Conservation (phyloP, 1,140 invertebrate genomes). For the Trachymyrmex cornetzi region DNA sequence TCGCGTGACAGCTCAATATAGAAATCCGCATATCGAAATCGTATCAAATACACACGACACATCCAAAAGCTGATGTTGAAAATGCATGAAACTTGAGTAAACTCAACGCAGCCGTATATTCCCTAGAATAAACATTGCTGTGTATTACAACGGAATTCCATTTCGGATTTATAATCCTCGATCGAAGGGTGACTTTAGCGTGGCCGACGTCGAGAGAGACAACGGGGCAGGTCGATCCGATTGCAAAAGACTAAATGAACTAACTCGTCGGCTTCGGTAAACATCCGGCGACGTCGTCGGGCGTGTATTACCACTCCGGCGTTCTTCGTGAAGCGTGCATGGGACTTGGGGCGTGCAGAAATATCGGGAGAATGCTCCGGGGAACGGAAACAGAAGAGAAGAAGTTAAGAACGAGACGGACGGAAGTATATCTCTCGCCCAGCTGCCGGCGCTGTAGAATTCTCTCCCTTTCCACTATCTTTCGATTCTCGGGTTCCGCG, state of each 20-base stretch:
- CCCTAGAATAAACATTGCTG: constrained; percentile 27
- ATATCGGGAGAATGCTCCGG: constrained; percentile 31
- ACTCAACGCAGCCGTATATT: constrained; percentile 33
- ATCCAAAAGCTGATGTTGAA: constrained; percentile 45
- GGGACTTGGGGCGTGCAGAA: constrained; percentile 43
- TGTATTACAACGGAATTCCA: constrained; percentile 48
- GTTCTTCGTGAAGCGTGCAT: constrained; percentile 41
- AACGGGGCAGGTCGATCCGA: constrained; percentile 20
- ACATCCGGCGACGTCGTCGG: constrained; percentile 59
- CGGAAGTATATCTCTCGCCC: constrained; percentile 68
- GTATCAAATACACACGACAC: constrained; percentile 32
- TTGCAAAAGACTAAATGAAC: constrained; percentile 55
- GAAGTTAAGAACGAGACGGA: constrained; percentile 50
- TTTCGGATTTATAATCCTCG: constrained; percentile 49
- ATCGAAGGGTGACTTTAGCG: constrained; percentile 10
- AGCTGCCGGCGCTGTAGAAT: constrained; percentile 50
- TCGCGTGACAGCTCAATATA: constrained; percentile 9
- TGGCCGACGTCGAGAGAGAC: background rate
- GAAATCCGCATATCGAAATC: constrained; percentile 30
- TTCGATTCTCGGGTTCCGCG: constrained; percentile 73
- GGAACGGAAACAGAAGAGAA: constrained; percentile 45
- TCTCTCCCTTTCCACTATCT: constrained; percentile 67
- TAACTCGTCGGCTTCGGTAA: constrained; percentile 48
- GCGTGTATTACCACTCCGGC: constrained; percentile 39
- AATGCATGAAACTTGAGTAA: constrained; percentile 62